Base-by-base conservation (phyloP, 2,888 invertebrate species). In the Drosophila suboccidentalis region DNA sequence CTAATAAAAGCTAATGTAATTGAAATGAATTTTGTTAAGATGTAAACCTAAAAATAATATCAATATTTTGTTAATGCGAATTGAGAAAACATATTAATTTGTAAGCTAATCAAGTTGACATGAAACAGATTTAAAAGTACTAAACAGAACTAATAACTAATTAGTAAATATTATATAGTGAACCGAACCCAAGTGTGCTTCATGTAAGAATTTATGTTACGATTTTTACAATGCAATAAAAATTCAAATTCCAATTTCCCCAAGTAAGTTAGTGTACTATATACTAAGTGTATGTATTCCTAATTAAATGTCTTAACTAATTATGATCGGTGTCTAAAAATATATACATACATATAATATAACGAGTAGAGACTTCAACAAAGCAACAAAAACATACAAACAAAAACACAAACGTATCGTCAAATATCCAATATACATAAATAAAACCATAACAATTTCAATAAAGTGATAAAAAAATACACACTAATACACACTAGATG, bases 141-240 rank as follows among this genome's bases (percentile, higher is more conserved):
- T 9, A 10, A 55, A 29, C 10, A 47, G 64, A 63, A 53, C 13
- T 8, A 47, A 53, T 54, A 65, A 69, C 63, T 59, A 72, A 71
- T 53, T 60, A 65, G 50, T 55, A 64, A 70, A 51, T 57, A 69
- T 67, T 66, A 71, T 59, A 63, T 71, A 83, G 64, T 81, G 71
- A 82, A 83, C 71, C 75, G 76, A 90, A 91, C 91, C 91, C 91
- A 91, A 91, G 91, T 91, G 91, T 91, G 91, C 91, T 91, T 91
- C 91, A 88, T 81, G 78, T 89, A 86, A 82, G 82, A 82, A 87
- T 86, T 87, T 83, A 82, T 74, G 82, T 80, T 81, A 82, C 75
- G 70, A 64, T 82, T 79, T 85, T 71, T 83, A 80, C 69, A 80
- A 73, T 71, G 69, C 75, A 69, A 77, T 65, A 73, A 60, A 53